Conservation (phyloP, 2,797 vertebrate genomes). For the Neostethus bicornis region DNA sequence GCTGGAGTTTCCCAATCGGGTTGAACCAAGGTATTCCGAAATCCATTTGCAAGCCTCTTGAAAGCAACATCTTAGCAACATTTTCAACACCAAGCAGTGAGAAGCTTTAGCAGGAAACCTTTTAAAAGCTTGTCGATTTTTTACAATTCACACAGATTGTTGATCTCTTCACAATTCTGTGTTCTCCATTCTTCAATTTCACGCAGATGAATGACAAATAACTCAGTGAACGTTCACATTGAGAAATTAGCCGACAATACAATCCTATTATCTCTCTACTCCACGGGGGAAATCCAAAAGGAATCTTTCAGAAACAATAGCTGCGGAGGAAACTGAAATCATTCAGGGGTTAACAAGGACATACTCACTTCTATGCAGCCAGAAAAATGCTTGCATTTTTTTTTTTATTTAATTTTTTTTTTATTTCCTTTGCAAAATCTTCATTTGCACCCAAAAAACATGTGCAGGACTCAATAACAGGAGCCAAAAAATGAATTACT, state of each 20-base stretch:
- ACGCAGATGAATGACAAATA: neutral
- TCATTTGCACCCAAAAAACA: too few relatives aligned
- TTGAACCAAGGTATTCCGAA: neutral
- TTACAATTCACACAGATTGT: neutral
- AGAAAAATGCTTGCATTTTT: too few relatives aligned
- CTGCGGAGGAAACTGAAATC: too few relatives aligned
- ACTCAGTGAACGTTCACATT: neutral
- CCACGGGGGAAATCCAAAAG: too few relatives aligned
- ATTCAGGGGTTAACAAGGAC: too few relatives aligned
- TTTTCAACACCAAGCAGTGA: neutral
- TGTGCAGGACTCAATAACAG: too few relatives aligned
- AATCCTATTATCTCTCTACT: neutral
- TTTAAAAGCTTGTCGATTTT: neutral
- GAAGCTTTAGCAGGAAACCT: neutral
- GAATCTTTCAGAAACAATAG: too few relatives aligned
- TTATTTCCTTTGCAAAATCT: too few relatives aligned
- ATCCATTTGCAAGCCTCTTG: constrained; percentile 4
- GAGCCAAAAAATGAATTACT: too few relatives aligned
- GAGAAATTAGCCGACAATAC: neutral
- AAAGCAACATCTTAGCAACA: constrained; percentile 1
- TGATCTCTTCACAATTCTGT: neutral
- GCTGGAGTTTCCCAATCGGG: neutral
- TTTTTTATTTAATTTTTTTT: too few relatives aligned
- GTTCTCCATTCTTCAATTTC: neutral
- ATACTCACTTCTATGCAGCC: too few relatives aligned